A percentile compares a stretch with the other conserved stretches of the same genome.
Conservation (phyloP, 2,797 vertebrate species). For the Rhyacichthys aspro region DNA sequence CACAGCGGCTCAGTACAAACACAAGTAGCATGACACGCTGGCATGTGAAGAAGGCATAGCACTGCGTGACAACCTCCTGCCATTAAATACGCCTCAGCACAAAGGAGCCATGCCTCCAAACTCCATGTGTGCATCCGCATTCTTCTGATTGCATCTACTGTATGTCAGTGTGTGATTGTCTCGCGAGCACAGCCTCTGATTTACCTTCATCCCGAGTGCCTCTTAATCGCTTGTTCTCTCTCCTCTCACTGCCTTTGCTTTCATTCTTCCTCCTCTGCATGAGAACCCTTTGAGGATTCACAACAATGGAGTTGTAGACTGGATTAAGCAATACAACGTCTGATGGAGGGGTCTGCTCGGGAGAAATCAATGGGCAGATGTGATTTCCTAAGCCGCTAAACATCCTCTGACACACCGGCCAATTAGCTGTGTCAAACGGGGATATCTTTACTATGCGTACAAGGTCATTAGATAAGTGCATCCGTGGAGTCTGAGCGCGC, state of each 20-base stretch:
- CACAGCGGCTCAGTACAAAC: slow-evolving; percentile 48
- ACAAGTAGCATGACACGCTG: slow-evolving; percentile 38
- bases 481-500: slow-evolving; percentile 25
- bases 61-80: slow-evolving; percentile 46
- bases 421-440: slow-evolving; percentile 78
- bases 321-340: slow-evolving; percentile 78
- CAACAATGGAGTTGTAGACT: slow-evolving; percentile 73
- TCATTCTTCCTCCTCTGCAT: slow-evolving; percentile 42
- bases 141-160: slow-evolving; percentile 37
- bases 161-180: slow-evolving; percentile 29
- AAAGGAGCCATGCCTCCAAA: slow-evolving; percentile 4
- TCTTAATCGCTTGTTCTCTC: slow-evolving; percentile 65
- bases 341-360: slow-evolving; percentile 47
- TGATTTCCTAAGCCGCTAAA: slow-evolving; percentile 78
- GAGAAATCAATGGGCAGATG: slow-evolving; percentile 75
- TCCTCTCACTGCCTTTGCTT: slow-evolving; percentile 38
- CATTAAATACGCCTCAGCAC: slow-evolving; percentile 35
- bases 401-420: slow-evolving; percentile 73
- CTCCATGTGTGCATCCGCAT: slow-evolving; percentile 14
- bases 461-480: slow-evolving; percentile 69
- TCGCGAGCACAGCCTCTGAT: slow-evolving; percentile 50
- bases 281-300: slow-evolving; percentile 70
- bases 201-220: slow-evolving; percentile 65
- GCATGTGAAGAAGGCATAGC: slow-evolving; percentile 34
- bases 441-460: slow-evolving; percentile 66